Percentiles rank a stretch among this genome's conserved stretches.
Evolutionary conservation across 2,797 vertebrate species (phyloP).

Genomic region (Cephalopachus bancanus): DNA sequence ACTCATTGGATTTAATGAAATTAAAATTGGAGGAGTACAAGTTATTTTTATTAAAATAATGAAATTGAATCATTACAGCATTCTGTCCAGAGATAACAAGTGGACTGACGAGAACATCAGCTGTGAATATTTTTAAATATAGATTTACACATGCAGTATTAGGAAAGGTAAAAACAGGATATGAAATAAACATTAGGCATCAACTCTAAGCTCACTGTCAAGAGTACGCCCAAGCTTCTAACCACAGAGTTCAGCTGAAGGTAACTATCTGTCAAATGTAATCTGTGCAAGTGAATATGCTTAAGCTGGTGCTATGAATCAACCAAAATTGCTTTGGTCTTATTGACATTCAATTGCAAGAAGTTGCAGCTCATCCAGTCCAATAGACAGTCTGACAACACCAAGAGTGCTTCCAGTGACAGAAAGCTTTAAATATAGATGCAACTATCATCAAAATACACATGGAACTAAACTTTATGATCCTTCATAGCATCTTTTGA

Average conservation of each 20-base stretch:
- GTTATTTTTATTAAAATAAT: conserved; percentile 78
- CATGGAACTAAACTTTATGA: conserved; percentile 86
- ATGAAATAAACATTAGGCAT: conserved; percentile 93
- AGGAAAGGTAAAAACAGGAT: conserved; percentile 88
- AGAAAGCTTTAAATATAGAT: conserved; percentile 91
- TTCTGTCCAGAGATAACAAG: conserved; percentile 85
- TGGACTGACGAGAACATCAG: conserved; percentile 83
- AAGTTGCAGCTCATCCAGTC: conserved; percentile 89
- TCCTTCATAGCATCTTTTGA: conserved; percentile 80
- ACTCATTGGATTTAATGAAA: conserved; percentile 77
- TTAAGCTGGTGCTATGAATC: conserved; percentile 90
- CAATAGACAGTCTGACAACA: conserved; percentile 90
- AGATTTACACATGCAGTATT: conserved; percentile 86
- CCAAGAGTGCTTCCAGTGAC: conserved; percentile 87
- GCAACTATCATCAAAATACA: conserved; percentile 88
- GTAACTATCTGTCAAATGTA: conserved; percentile 92
- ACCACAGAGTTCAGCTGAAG: conserved; percentile 91
- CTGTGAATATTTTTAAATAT: conserved; percentile 89
- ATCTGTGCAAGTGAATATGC: conserved; percentile 91
- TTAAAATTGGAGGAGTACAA: conserved; percentile 74
- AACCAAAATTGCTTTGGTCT: conserved; percentile 92
- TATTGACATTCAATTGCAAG: conserved; percentile 91
- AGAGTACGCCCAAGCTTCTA: conserved; percentile 88
- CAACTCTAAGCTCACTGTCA: conserved; percentile 91
- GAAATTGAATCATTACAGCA: conserved; percentile 82